These are phyloP conservation scores for Pandemis heparana DNA, from an alignment of 2,888 invertebrate genomes.

Conservation along the genomic window DNA sequence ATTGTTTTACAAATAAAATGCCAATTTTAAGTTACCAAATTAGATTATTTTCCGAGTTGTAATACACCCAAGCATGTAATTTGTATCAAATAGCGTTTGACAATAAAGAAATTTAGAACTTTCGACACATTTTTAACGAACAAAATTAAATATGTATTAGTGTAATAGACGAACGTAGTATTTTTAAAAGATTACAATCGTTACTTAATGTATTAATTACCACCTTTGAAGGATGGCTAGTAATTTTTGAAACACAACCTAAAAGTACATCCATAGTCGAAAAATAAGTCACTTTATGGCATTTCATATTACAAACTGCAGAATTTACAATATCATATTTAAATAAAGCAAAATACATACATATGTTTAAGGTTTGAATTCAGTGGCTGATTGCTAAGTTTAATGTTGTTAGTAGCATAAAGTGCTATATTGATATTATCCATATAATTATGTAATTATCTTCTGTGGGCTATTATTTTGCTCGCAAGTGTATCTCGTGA, in stretches of 20 bases:
- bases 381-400: constrained; percentile 7
- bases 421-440: constrained; percentile 41
- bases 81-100: constrained; percentile 25
- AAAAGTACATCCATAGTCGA: not conserved
- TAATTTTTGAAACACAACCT: constrained; percentile 8
- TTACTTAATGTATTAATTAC: not conserved
- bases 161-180: constrained; percentile 3
- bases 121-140: constrained; percentile 39
- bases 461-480: constrained; percentile 53
- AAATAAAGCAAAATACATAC: not conserved
- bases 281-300: not conserved
- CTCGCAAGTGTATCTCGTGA: constrained; percentile 53
- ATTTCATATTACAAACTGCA: not conserved
- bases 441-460: constrained; percentile 40
- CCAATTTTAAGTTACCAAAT: constrained; percentile 36
- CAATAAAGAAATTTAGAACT: constrained; percentile 35
- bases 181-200: constrained; percentile 12
- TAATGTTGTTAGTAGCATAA: constrained; percentile 32
- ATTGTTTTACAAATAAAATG: constrained; percentile 3
- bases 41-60: constrained; percentile 5
- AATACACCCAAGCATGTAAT: constrained; percentile 16
- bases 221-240: not conserved
- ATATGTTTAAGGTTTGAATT: constrained; percentile 18
- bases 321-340: not conserved
- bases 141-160: constrained; percentile 24